Evolutionary conservation across 2,888 invertebrate species (phyloP), one percentile per base, ranked within the genome.

Genomic region (Cataglyphis rosenhaueri): DNA sequence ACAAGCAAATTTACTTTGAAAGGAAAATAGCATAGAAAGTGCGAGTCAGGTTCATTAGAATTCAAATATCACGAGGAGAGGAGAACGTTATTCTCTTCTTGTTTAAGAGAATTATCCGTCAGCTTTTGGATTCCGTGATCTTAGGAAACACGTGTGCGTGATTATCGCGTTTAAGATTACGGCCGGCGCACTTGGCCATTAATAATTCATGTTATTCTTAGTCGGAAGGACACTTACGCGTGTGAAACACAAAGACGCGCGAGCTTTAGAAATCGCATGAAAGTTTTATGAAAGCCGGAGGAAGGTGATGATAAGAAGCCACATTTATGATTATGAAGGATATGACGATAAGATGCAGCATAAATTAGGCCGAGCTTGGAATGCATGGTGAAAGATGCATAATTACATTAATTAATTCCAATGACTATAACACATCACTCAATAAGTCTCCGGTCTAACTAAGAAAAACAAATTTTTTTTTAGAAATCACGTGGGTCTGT

Each of bases 151-250:
- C 35, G 68, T 68, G 59, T 18, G 44, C 38, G 32, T 38, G n/a
- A 66, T 78, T 61, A 68, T 78, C 59, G 78, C 57, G 59, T 25
- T 55, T 59, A 59, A 78, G 32, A 78, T 66, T 78, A 78, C 68
- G 32, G 12, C 44, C 59, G 29, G n/a, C 35, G 38, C 15, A 32
- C 66, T 66, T 12, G 32, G 57, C 68, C 78, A 74, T 83, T 79
- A 86, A 85, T 81, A 82, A 85, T 84, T 83, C 65, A 18, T 70
- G 82, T 66, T 87, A 87, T 85, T 87, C 84, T 87, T 87, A 87
- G 59, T 8, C 81, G 62, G 68, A 75, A 87, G 87, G 87, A 87
- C 87, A 82, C n/a, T 55, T 35, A 55, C 52, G 48, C 79, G 82
- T 75, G 75, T 71, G 81, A 81, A 87, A 85, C 86, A 86, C 25